Evolutionary conservation across 2,113 vertebrate species (phyloP).

Genomic region (Lagopus muta): DNA sequence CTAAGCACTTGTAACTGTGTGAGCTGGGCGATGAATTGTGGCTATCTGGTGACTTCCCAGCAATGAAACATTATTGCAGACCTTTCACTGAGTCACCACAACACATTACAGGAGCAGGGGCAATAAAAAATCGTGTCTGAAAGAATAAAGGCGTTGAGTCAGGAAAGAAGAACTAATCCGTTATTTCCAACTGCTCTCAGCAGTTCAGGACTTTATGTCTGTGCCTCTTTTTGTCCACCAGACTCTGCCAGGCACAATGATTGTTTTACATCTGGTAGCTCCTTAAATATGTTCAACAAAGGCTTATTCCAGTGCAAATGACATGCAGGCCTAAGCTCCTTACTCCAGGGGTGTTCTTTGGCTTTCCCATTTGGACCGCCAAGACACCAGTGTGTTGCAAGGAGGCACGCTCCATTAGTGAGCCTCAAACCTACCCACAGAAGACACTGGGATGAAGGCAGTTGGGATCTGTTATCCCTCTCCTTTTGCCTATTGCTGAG

Average conservation of each 20-base stretch:
- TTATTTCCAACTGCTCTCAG: slow-evolving; percentile 9
- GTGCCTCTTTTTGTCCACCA: neutral
- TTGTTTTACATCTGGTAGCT: neutral
- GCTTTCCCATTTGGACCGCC: neutral
- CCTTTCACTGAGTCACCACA: neutral
- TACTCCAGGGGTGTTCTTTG: neutral
- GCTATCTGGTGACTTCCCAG: neutral
- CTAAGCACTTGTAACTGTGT: fast-evolving
- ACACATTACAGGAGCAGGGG: neutral
- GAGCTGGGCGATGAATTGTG: neutral
- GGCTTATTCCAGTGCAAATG: neutral
- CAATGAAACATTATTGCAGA: neutral
- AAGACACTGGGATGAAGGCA: neutral
- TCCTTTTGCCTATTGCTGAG: neutral
- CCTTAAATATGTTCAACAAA: neutral
- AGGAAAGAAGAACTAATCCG: neutral
- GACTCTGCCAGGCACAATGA: neutral
- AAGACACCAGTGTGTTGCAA: neutral
- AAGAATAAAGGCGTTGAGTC: neutral
- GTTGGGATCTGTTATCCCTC: neutral
- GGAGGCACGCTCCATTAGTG: neutral
- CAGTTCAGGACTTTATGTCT: neutral
- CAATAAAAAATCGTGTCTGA: neutral
- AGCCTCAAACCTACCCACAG: neutral
- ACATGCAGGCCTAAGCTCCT: slow-evolving; percentile 36